phyloP scores from a whole-genome alignment of 2,888 invertebrate genomes.

The Frankliniella intonsa region DNA sequence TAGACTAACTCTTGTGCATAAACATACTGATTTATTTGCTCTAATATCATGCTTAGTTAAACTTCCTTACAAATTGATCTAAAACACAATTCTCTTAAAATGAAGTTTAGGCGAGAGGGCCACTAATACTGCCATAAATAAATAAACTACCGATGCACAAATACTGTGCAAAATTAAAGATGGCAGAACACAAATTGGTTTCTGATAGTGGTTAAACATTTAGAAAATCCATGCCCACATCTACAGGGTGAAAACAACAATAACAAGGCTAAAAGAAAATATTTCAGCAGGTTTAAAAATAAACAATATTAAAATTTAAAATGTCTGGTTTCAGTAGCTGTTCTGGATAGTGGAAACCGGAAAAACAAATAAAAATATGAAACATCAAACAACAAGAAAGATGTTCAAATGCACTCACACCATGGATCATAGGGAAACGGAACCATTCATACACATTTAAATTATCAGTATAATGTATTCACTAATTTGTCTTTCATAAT shows the following conservation, averaged over 20 bases:
- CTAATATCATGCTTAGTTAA: not conserved
- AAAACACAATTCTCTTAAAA: not conserved
- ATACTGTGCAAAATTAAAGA: not conserved
- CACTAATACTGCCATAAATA: constrained; percentile 23
- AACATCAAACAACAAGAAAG: constrained; percentile 6
- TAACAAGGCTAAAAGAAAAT: constrained; percentile 20
- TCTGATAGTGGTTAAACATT: not conserved
- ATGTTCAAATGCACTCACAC: not conserved
- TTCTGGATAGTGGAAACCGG: not conserved
- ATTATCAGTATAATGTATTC: constrained; percentile 21
- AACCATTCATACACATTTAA: not conserved
- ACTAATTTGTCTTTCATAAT: constrained; percentile 25
- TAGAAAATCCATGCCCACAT: not conserved
- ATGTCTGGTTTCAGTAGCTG: not conserved
- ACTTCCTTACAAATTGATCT: not conserved
- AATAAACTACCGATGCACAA: not conserved
- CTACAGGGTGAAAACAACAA: constrained; percentile 18
- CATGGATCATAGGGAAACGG: not conserved
- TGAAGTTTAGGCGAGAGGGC: not conserved
- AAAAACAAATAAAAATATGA: not conserved
- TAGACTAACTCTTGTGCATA: not conserved
- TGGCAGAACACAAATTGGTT: not conserved
- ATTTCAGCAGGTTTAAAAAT: not conserved
- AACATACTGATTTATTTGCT: not conserved
- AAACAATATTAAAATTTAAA: constrained; percentile 8